Conservation (phyloP, 2,888 invertebrate species). For the Cerceris ruficornis region DNA sequence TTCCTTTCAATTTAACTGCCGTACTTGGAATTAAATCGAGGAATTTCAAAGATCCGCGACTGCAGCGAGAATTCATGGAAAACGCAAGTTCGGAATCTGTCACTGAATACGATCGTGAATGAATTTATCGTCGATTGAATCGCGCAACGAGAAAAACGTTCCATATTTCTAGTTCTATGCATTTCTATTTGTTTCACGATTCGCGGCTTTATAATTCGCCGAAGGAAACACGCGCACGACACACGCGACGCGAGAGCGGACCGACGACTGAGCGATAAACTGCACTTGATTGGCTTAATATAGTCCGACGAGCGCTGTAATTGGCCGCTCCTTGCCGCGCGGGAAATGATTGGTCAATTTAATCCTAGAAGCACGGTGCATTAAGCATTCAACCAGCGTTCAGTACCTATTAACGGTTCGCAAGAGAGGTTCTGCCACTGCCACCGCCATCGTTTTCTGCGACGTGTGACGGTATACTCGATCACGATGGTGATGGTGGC, state of each 20-base stretch:
- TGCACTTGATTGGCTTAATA: conserved; percentile 87
- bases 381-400: conserved; percentile 81
- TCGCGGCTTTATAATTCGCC: conserved; percentile 1
- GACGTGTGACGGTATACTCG: conserved; percentile 48
- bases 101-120: conserved; percentile 4
- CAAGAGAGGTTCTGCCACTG: conserved; percentile 62
- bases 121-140: not conserved
- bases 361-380: conserved; percentile 80
- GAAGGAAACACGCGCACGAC: conserved; percentile 48
- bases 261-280: conserved; percentile 85
- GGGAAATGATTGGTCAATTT: conserved; percentile 82
- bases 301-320: conserved; percentile 85
- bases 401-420: conserved; percentile 79
- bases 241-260: conserved; percentile 82
- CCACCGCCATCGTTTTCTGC: conserved; percentile 53
- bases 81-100: not conserved
- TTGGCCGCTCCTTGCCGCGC: conserved; percentile 84
- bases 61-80: not conserved
- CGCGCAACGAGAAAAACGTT: not conserved
- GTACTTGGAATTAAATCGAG: not conserved
- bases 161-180: not conserved
- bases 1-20: conserved; percentile 28
- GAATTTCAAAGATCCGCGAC: conserved; percentile 23
- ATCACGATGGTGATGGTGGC: conserved; percentile 37
- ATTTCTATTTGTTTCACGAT: conserved; percentile 29